Evolutionary conservation across 2,113 vertebrate genomes (phyloP), one percentile per base, ranked within the genome.

Genomic region (Podarcis raffonei): DNA sequence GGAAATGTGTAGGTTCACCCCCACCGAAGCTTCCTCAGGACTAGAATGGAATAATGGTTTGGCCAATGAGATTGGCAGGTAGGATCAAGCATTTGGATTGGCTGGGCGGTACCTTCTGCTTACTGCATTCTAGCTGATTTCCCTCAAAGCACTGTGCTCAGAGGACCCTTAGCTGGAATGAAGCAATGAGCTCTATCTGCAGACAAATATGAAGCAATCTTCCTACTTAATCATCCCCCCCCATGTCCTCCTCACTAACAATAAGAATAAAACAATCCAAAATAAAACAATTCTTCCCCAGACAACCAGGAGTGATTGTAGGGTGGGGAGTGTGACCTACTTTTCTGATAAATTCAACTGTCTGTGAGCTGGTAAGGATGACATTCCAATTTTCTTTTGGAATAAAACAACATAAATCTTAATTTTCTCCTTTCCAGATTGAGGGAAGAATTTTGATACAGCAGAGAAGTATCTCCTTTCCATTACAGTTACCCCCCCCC

Each of bases 401-500:
- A 71, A 59, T 83, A 37, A 75, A 69, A 84, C 27, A 59, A 66
- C 9, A 86, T 69, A 87, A 90, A 76, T 81, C 89, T 37, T 66
- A 32, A 66, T 90, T 90, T 85, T 83, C 77, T 87, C 88, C 76
- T 81, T 93, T 57, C 89, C 86, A 12, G 37, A 87, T 81, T 92
- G 68, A 48, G 57, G 42, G 84, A 76, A 30, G 89, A 84, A 91
- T 93, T 53, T 89, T 91, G 81, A 48, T 62, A 20, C 0, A 37
- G 37, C 0, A 1, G 87, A 84, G 84, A 94, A 90, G 91, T 90
- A 90, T 84, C 91, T 93, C 90, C 37, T 78, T 78, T 85, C 92
- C 81, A 90, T 94, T 91, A 87, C 87, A 95, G 93, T 84, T 90
- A 37, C 37, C 37, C 39, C 39, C 39, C 32, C 18, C 32, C 35